Evolutionary conservation across 2,888 invertebrate genomes (phyloP).

Genomic region (Pharmacophagus antenor): DNA sequence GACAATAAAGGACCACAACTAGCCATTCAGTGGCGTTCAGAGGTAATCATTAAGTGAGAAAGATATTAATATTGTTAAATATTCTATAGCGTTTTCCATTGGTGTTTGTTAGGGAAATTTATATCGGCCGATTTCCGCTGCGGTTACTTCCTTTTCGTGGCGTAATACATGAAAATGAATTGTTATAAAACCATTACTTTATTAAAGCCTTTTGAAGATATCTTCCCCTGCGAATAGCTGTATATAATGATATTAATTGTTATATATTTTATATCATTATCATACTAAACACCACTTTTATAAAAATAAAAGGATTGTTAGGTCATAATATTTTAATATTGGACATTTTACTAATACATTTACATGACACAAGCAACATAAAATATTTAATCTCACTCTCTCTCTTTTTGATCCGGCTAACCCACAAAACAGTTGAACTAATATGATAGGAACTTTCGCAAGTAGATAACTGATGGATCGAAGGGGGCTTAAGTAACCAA

Average conservation of each 20-base stretch:
- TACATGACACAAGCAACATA: no score
- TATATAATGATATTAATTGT: background rate
- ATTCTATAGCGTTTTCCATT: conserved; percentile 17
- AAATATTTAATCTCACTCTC: no score
- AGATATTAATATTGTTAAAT: conserved; percentile 25
- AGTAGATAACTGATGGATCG: no score
- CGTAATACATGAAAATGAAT: conserved; percentile 10
- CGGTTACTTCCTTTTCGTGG: conserved; percentile 18
- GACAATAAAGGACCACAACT: conserved; percentile 20
- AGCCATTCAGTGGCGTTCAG: conserved; percentile 17
- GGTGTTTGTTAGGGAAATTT: conserved; percentile 12
- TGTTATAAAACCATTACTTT: conserved; percentile 24
- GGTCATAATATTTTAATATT: no score
- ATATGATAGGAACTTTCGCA: no score
- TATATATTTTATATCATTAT: background rate
- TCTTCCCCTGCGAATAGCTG: background rate
- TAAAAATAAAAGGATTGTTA: no score
- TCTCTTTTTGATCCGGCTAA: no score
- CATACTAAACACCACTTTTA: no score
- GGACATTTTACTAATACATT: no score
- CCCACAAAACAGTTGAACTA: no score
- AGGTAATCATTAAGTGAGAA: conserved; percentile 20
- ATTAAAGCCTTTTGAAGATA: conserved; percentile 11
- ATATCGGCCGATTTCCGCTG: conserved; percentile 20
- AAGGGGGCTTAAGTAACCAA: no score